phyloP scores from a whole-genome alignment of 1,140 invertebrate species.

The Zaprionus nigranus region DNA sequence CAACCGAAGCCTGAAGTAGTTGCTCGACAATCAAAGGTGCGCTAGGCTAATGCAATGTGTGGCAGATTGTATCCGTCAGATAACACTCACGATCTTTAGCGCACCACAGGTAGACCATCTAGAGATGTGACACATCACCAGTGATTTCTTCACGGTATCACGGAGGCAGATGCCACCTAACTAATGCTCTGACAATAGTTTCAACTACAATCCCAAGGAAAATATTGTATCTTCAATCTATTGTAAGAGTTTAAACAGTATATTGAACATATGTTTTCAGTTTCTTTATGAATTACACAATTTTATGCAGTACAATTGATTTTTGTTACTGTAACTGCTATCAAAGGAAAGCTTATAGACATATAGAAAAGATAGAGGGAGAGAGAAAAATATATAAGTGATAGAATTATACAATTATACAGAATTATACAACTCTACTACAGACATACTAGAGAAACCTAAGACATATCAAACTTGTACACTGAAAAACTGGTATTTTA shows the following conservation, averaged over 20 bases:
- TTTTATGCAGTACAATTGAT: not conserved
- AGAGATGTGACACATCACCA: slow-evolving; percentile 2
- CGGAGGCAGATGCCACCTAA: slow-evolving; percentile 20
- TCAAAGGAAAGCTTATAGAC: not conserved
- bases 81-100: slow-evolving; percentile 33
- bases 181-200: not conserved
- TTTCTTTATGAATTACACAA: not conserved
- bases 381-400: not conserved
- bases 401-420: too few relatives aligned
- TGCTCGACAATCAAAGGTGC: slow-evolving; percentile 37
- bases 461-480: too few relatives aligned
- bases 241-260: not conserved
- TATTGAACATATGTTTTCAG: too few relatives aligned
- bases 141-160: slow-evolving; percentile 21
- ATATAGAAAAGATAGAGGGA: not conserved
- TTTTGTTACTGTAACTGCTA: not conserved
- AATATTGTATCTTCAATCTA: not conserved
- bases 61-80: slow-evolving; percentile 37
- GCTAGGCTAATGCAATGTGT: slow-evolving; percentile 26
- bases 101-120: slow-evolving; percentile 5
- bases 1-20: slow-evolving; percentile 39
- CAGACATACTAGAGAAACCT: too few relatives aligned
- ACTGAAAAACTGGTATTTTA: too few relatives aligned
- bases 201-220: not conserved
- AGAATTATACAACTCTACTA: too few relatives aligned